Evolutionary conservation across 2,888 invertebrate genomes (phyloP).

Genomic region (Ethmia dodecea): DNA sequence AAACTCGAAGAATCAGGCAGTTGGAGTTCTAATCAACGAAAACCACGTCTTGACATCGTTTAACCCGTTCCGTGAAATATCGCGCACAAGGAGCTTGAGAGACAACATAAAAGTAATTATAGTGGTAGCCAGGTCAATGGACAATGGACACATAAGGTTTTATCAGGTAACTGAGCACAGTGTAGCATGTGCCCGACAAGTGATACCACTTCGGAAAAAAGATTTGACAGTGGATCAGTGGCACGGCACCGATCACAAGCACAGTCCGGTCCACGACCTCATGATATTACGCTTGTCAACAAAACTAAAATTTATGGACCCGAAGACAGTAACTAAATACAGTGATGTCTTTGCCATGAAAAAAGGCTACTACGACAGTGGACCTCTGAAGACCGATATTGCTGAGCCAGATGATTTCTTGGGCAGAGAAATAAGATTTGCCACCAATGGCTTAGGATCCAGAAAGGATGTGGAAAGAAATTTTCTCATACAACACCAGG

Average conservation of each 20-base stretch:
- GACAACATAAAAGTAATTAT: not conserved
- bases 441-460: not conserved
- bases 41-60: not conserved
- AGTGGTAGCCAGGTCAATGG: not conserved
- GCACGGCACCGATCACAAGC: not conserved
- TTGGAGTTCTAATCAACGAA: not conserved
- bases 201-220: not conserved
- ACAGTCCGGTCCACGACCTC: not conserved
- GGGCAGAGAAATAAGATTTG: not conserved
- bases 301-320: not conserved
- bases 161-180: not conserved
- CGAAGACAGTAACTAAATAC: not conserved
- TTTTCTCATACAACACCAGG: not conserved
- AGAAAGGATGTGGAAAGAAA: not conserved
- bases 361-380: not conserved
- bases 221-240: not conserved
- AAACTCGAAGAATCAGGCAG: too few relatives aligned
- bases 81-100: not conserved
- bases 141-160: not conserved
- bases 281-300: not conserved
- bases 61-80: not conserved
- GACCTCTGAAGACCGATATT: not conserved
- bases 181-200: not conserved
- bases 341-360: not conserved
- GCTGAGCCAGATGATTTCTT: not conserved